These are phyloP conservation scores for Catotricha subobsoleta DNA, from an alignment of 2,888 invertebrate species.

Conservation along the genomic window DNA sequence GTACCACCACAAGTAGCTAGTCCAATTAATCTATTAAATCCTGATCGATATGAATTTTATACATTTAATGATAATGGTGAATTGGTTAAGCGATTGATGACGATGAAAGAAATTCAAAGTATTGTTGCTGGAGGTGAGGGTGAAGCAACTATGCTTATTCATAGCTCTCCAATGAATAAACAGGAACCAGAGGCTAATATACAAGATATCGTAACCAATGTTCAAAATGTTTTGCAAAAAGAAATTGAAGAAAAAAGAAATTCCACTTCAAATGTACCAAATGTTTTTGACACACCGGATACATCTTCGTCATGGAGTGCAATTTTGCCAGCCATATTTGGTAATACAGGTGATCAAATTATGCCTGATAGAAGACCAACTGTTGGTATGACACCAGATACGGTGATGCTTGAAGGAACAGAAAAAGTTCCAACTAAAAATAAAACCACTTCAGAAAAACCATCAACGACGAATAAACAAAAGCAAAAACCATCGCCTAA, in stretches of 20 bases:
- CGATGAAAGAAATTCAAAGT: constrained; percentile 65
- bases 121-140: constrained; percentile 69
- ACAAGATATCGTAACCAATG: constrained; percentile 62
- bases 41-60: constrained; percentile 73
- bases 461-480: constrained; percentile 12
- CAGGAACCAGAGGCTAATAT: constrained; percentile 39
- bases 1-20: constrained; percentile 50
- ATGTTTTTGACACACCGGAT: constrained; percentile 49
- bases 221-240: constrained; percentile 64
- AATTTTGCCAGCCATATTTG: constrained; percentile 63
- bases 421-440: constrained; percentile 6
- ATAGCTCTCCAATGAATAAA: constrained; percentile 16
- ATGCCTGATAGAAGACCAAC: constrained; percentile 35
- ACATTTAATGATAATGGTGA: constrained; percentile 73
- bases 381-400: constrained; percentile 29
- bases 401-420: constrained; percentile 23
- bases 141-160: constrained; percentile 34
- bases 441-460: constrained; percentile 14
- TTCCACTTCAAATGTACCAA: constrained; percentile 30
- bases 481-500: constrained; percentile 4
- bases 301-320: constrained; percentile 63
- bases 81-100: constrained; percentile 66
- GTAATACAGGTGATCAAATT: constrained; percentile 45
- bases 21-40: constrained; percentile 59
- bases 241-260: constrained; percentile 49